A percentile compares a stretch with the other conserved stretches of the same genome.
Evolutionary conservation across 2,113 vertebrate species (phyloP).

Genomic region (Equus quagga): DNA sequence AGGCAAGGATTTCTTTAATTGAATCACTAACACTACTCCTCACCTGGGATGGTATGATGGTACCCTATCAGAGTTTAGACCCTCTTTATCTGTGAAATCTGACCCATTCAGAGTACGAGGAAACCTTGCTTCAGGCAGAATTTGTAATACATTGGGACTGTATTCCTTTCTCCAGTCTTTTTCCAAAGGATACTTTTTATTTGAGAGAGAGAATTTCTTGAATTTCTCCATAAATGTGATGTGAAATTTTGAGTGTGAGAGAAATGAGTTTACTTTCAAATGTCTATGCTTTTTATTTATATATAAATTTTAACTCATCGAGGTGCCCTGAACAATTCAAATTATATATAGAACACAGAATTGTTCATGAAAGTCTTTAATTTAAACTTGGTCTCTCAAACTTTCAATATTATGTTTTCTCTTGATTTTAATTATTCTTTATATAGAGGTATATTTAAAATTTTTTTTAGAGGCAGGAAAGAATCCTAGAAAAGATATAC

Average conservation of each 20-base stretch:
- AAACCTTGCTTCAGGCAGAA: slow-evolving; percentile 67
- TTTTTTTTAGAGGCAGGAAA: background rate
- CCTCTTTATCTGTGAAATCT: slow-evolving; percentile 57
- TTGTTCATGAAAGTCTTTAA: background rate
- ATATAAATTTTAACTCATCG: background rate
- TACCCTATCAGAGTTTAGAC: background rate
- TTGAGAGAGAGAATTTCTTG: background rate
- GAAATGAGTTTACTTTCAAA: slow-evolving; percentile 30
- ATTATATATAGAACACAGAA: background rate
- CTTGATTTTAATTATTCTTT: background rate
- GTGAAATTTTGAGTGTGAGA: background rate
- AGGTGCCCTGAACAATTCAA: background rate
- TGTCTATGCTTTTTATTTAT: background rate
- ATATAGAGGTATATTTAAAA: background rate
- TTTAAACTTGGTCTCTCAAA: slow-evolving; percentile 22
- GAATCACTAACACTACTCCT: background rate
- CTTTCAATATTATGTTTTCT: slow-evolving; percentile 1
- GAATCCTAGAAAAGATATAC: background rate
- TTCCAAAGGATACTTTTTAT: background rate
- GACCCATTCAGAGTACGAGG: slow-evolving; percentile 46
- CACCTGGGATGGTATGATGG: background rate
- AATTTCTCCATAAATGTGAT: background rate
- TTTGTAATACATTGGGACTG: slow-evolving; percentile 34
- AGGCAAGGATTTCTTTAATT: slow-evolving; percentile 67
- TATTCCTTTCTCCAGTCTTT: slow-evolving; percentile 18